Evolutionary conservation across 2,888 invertebrate genomes (phyloP).

Genomic region (Dryococelus australis): DNA sequence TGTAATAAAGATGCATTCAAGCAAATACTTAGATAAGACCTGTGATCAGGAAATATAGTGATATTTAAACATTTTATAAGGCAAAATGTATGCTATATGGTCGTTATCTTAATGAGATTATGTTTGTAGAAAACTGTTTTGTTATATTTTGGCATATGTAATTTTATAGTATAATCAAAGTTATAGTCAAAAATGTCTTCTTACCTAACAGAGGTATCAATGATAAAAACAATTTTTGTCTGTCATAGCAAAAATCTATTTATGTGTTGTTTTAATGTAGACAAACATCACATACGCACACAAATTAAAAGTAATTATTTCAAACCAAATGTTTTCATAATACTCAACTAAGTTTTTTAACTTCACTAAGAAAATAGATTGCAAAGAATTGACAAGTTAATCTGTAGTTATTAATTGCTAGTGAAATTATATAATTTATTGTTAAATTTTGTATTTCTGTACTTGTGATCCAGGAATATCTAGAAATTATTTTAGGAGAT

Average conservation of each 20-base stretch:
- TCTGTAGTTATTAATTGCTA: too few species aligned
- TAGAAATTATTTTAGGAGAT: too few species aligned
- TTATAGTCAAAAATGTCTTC: too few species aligned
- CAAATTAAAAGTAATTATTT: neutral
- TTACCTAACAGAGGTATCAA: neutral
- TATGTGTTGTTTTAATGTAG: too few species aligned
- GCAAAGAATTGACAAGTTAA: too few species aligned
- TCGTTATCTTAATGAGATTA: neutral
- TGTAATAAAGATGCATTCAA: neutral
- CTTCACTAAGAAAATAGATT: too few species aligned
- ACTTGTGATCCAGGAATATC: too few species aligned
- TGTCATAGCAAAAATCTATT: neutral
- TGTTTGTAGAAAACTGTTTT: neutral
- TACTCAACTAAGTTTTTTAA: too few species aligned
- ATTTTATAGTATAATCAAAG: neutral
- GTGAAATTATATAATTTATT: too few species aligned
- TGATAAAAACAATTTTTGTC: neutral
- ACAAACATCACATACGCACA: too few species aligned
- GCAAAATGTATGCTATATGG: neutral
- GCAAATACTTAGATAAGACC: neutral
- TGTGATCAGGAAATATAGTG: neutral
- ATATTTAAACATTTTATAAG: constrained; percentile 1
- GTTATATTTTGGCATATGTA: constrained; percentile 1
- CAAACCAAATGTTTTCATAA: too few species aligned
- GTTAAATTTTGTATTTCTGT: too few species aligned